phyloP scores from a whole-genome alignment of 2,888 invertebrate genomes.

The Cephalotes varians region DNA sequence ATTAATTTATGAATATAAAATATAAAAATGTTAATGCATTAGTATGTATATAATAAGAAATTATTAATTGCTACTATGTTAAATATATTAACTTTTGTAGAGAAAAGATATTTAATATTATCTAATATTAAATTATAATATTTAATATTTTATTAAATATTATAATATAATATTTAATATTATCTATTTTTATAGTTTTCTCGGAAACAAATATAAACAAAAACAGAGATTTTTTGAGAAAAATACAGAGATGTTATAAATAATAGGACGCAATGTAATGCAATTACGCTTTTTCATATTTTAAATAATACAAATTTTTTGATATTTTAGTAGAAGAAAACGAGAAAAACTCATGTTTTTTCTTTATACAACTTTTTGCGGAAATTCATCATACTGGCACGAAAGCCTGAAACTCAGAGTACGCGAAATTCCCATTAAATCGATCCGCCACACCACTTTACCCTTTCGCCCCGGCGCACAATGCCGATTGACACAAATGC shows the following conservation, averaged over 20 bases:
- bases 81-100: not conserved
- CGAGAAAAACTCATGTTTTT: not conserved
- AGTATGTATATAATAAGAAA: not conserved
- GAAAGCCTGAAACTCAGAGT: not conserved
- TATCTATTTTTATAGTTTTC: not conserved
- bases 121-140: no score
- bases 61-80: not conserved
- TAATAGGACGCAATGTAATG: not conserved
- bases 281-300: not conserved
- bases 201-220: not conserved
- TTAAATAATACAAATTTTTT: not conserved
- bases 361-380: not conserved
- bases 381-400: not conserved
- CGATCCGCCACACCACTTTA: conserved; percentile 37
- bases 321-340: not conserved
- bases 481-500: conserved; percentile 19
- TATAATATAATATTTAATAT: no score
- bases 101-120: not conserved
- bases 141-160: no score
- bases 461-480: conserved; percentile 4
- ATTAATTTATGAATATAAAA: not conserved
- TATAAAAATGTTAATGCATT: not conserved
- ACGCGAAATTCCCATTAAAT: conserved; percentile 45
- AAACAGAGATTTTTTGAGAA: conserved; percentile 2
- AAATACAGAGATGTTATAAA: not conserved